Evolutionary conservation across 2,888 invertebrate genomes (phyloP).

Genomic region (Rhodophaea formosa): DNA sequence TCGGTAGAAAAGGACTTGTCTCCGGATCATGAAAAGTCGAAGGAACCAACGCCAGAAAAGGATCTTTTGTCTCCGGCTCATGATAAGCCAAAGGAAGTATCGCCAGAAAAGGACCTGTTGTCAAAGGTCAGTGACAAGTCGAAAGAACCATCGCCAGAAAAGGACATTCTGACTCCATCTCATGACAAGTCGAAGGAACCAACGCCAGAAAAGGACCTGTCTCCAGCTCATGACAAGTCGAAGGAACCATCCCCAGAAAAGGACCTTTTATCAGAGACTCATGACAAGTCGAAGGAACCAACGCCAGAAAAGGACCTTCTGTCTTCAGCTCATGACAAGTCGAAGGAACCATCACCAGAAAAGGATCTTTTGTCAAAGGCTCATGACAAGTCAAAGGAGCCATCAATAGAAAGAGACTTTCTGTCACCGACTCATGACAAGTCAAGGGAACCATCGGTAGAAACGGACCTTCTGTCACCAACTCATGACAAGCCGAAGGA

Average conservation of each 20-base stretch:
- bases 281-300: too few relatives aligned
- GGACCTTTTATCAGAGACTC: neutral
- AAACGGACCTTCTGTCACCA: neutral
- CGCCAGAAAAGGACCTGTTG: slow-evolving; percentile 12
- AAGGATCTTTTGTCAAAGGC: neutral
- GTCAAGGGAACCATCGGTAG: neutral
- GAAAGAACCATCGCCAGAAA: slow-evolving; percentile 14
- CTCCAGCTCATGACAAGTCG: neutral
- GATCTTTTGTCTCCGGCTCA: neutral
- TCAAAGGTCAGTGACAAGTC: neutral
- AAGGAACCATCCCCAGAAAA: slow-evolving; percentile 21
- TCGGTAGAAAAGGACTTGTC: slow-evolving; percentile 17
- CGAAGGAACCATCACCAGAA: neutral
- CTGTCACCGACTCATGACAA: neutral
- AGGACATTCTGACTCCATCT: neutral
- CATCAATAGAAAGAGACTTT: neutral
- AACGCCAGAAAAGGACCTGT: slow-evolving; percentile 18
- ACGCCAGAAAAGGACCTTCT: too few relatives aligned
- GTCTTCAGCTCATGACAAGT: neutral
- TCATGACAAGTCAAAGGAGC: neutral
- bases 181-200: slow-evolving; percentile 19
- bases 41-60: neutral
- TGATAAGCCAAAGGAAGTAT: neutral
- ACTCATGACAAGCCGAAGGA: neutral
- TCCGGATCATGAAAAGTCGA: neutral